phyloP scores from a whole-genome alignment of 2,888 invertebrate species.

The Hyposoter dolosus region DNA sequence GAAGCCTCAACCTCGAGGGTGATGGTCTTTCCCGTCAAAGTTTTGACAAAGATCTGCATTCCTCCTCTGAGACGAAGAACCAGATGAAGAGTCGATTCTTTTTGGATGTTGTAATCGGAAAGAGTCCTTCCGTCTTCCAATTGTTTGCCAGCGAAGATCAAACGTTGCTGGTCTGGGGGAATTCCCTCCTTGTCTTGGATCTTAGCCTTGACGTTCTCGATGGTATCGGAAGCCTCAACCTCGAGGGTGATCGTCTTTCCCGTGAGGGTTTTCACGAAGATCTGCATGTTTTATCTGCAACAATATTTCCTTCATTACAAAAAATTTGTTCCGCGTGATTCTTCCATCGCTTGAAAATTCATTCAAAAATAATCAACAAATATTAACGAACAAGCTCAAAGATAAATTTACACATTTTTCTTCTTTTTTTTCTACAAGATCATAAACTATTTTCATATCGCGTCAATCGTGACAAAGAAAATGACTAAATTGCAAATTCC shows the following conservation, averaged over 20 bases:
- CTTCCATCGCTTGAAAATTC: not conserved
- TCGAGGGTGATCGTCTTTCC: constrained; percentile 41
- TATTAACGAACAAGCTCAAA: not conserved
- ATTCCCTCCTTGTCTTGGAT: constrained; percentile 39
- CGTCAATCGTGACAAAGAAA: not conserved
- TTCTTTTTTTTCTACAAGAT: not conserved
- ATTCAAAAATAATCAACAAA: not conserved
- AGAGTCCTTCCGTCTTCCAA: constrained; percentile 67
- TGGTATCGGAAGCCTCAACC: constrained; percentile 39
- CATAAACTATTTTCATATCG: not conserved
- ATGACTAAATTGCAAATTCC: not conserved
- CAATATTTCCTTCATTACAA: not conserved
- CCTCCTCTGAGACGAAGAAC: constrained; percentile 66
- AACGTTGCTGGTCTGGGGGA: constrained; percentile 39
- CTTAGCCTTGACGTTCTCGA: constrained; percentile 41
- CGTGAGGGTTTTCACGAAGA: constrained; percentile 85
- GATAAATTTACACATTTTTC: not conserved
- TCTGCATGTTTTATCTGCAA: constrained; percentile 90
- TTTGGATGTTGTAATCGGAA: constrained; percentile 71
- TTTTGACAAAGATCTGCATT: constrained; percentile 88
- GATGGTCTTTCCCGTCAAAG: constrained; percentile 86
- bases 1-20: constrained; percentile 85
- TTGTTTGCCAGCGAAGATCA: constrained; percentile 45
- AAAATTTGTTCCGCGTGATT: not conserved
- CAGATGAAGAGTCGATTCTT: constrained; percentile 69